Evolutionary conservation across 2,113 vertebrate genomes (phyloP), one percentile per base, ranked within the genome.

Genomic region (Anolis sagrei): DNA sequence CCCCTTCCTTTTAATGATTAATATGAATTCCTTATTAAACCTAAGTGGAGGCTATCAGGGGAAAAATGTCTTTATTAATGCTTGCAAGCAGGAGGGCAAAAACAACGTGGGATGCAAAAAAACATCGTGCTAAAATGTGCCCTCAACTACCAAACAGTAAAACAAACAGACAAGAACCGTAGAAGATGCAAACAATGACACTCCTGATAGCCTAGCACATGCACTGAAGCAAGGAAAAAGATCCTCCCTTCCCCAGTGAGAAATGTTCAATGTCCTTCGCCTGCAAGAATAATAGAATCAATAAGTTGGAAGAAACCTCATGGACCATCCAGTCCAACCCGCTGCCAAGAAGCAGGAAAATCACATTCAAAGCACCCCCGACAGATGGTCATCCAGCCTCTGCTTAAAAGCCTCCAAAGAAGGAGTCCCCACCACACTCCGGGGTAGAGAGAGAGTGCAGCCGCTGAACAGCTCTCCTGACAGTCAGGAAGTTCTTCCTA

Each of bases 11-110:
- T 97, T 96, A 96, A 97, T 96, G 96, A 96, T 97, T 98, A 97
- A 98, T 98, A 98, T 97, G 96, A 97, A 97, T 97, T 98, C 96
- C 95, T 98, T 99, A 97, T 96, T 90, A 89, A 94, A 96, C 96
- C 93, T 82, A 95, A 96, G 94, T 95, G 95, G 95, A 94, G 94
- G 89, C 93, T 89, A 94, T 94, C 84, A 79, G 87, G 91, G 90
- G 93, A 92, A 91, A 93, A 90, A 92, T 92, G 90, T 91, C 95
- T 93, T 96, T 95, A 95, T 87, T 93, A 94, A 93, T 83, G 94
- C 92, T 95, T 95, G 90, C 92, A 90, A 96, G 94, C 93, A 94
- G 86, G 64, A 94, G 90, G 74, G 88, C 94, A 82, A 93, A 92
- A 91, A 93, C 90, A 88, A 79, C 88, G 92, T 86, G 89, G 54